Evolutionary conservation across 2,113 vertebrate species (phyloP), one percentile per base, ranked within the genome.

Genomic region (Oncorhynchus kisutch): DNA sequence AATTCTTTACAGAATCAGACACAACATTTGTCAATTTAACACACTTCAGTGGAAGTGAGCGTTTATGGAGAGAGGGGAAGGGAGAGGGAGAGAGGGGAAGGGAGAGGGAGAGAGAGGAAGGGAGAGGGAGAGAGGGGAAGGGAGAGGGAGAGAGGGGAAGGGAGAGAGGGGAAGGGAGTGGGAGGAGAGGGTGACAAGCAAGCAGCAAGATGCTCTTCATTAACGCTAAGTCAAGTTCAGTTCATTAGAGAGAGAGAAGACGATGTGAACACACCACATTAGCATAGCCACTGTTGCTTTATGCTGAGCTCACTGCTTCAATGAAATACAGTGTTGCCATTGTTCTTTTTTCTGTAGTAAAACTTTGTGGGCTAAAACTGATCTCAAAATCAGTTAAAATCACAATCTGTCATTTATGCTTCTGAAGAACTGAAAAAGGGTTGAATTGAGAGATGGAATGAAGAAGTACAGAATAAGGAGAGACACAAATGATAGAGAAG

Each of bases 31-130:
- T 22, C 20, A 70, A 70, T 18, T 45, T 24, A 70, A 45, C 39
- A 45, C 39, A 45, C 39, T 45, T 45, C 8, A n/a, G 49, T 70
- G n/a, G n/a, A 49, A 68, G 29, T 67, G 16, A 68, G 6, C 7
- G 31, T 68, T 34, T 68, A 8, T 68, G 16, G 25, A 67, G 20
- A 78, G 67, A 34, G 67, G 76, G 54, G 29, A 31, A 34, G 31
- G 31, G 31, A 34, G 5, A 34, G 31, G 31, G 31, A 34, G 29
- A 31, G 29, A 31, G 29, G 29, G 29, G 5, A 5, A 31, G 5
- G 4, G 29, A 5, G 29, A 5, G 29, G 5, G 29, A 5, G 29
- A 31, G 29, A 72, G 27, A 16, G 20, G 27, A 2, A 67, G 20
- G 1, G 29, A 5, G 29, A 1, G 29, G 16, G 16, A 67, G 20